A percentile compares a stretch with the other conserved stretches of the same genome.
Conservation (phyloP, 2,797 vertebrate species). For the Phoebastria nigripes region DNA sequence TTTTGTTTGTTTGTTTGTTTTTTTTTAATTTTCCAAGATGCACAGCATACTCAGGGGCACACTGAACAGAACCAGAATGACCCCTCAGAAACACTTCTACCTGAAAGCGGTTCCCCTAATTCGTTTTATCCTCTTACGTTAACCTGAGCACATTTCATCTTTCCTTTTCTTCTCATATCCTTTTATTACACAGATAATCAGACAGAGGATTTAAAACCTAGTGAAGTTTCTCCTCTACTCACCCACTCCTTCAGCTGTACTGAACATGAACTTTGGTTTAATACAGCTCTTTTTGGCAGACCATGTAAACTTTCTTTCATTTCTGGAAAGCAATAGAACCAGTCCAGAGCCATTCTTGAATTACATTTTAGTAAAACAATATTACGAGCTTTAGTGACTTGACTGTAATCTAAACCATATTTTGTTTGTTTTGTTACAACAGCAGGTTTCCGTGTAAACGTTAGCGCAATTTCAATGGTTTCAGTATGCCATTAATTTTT, state of each 20-base stretch:
- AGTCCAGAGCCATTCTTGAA: not conserved
- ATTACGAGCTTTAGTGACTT: not conserved
- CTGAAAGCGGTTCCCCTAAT: accelerated
- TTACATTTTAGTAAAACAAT: not conserved
- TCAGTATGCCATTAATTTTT: not conserved
- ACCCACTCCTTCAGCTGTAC: not conserved
- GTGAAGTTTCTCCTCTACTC: not conserved
- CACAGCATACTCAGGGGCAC: too few relatives aligned
- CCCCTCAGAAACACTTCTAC: not conserved
- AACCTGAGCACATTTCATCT: not conserved
- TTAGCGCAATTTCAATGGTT: not conserved
- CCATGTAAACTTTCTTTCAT: not conserved
- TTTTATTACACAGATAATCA: not conserved
- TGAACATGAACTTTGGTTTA: not conserved
- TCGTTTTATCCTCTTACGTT: not conserved
- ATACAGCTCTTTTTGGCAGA: not conserved
- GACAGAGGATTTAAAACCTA: not conserved
- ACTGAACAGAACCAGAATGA: not conserved
- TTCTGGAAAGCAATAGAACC: not conserved
- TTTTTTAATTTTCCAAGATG: not conserved
- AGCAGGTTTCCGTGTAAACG: not conserved
- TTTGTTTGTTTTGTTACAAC: not conserved
- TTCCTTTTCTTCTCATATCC: accelerated
- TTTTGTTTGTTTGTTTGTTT: too few relatives aligned
- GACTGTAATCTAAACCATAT: not conserved